A percentile compares a stretch with the other conserved stretches of the same genome.
phyloP scores from a whole-genome alignment of 2,888 invertebrate genomes.

The Himalopsyche tibetana region DNA sequence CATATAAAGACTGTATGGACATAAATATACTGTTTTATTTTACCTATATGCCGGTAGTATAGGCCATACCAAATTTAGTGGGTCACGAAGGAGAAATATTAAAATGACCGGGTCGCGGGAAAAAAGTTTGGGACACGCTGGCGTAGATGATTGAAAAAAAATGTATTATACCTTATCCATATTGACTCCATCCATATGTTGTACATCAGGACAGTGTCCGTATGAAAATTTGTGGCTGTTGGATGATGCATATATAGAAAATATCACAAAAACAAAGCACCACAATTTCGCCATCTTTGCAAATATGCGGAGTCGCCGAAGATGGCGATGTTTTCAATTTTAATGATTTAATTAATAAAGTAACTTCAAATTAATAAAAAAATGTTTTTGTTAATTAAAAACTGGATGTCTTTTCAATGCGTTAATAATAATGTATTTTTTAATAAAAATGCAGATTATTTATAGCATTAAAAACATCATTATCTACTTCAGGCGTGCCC shows the following conservation, averaged over 20 bases:
- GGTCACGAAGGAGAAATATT: too few relatives aligned
- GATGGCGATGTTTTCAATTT: neutral
- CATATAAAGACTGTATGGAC: too few relatives aligned
- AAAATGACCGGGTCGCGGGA: too few relatives aligned
- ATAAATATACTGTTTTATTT: too few relatives aligned
- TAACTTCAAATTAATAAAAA: neutral
- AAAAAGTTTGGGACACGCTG: too few relatives aligned
- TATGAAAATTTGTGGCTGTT: neutral
- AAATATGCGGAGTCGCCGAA: neutral
- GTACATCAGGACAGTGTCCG: neutral
- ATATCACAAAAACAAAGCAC: neutral
- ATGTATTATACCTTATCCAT: neutral
- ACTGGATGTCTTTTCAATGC: neutral
- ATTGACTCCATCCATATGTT: neutral
- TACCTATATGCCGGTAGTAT: too few relatives aligned
- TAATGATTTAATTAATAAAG: neutral
- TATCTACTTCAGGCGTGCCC: neutral
- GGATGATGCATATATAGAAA: neutral
- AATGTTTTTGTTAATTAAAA: neutral
- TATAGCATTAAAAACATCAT: neutral
- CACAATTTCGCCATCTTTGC: neutral
- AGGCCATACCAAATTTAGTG: too few relatives aligned
- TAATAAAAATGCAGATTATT: neutral
- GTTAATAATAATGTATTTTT: neutral
- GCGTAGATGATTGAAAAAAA: neutral